These are phyloP conservation scores for Neoascia interrupta DNA, from an alignment of 2,888 invertebrate genomes.

Conservation along the genomic window DNA sequence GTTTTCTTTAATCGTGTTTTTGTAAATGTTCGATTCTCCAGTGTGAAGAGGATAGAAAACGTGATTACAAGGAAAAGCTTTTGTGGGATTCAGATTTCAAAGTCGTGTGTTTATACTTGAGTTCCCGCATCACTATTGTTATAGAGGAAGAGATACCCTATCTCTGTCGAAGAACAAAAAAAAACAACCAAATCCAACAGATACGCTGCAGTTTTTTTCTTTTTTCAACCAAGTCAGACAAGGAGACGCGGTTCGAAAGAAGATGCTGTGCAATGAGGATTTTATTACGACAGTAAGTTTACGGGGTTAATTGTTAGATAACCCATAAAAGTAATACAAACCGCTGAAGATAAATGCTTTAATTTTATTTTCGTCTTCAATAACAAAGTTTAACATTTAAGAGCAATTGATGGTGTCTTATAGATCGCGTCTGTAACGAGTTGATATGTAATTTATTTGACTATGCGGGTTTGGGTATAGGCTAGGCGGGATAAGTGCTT, in stretches of 20 bases:
- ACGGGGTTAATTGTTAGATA: slow-evolving; percentile 61
- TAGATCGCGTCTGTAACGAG: not conserved
- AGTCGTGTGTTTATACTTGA: too few species aligned
- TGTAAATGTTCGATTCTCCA: slow-evolving; percentile 15
- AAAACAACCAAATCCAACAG: slow-evolving; percentile 20
- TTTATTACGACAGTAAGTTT: slow-evolving; percentile 65
- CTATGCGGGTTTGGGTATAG: slow-evolving; percentile 35
- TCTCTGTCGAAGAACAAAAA: too few species aligned
- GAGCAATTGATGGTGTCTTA: not conserved
- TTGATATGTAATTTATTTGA: slow-evolving; percentile 45
- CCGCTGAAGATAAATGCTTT: not conserved
- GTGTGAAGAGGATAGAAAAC: slow-evolving; percentile 43
- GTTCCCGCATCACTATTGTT: slow-evolving; percentile 47
- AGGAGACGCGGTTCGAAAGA: slow-evolving; percentile 45
- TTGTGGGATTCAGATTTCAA: slow-evolving; percentile 29
- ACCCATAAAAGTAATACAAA: slow-evolving; percentile 13
- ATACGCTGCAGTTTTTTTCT: slow-evolving; percentile 42
- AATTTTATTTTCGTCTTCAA: too few species aligned
- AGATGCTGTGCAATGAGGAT: slow-evolving; percentile 70
- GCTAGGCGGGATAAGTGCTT: not conserved
- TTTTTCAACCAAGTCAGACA: slow-evolving; percentile 32
- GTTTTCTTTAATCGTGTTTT: slow-evolving; percentile 44
- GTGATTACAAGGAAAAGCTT: slow-evolving; percentile 55
- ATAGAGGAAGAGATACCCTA: not conserved
- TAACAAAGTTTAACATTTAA: slow-evolving; percentile 53